phyloP scores from a whole-genome alignment of 2,888 invertebrate species.

The Scotopteryx bipunctaria region DNA sequence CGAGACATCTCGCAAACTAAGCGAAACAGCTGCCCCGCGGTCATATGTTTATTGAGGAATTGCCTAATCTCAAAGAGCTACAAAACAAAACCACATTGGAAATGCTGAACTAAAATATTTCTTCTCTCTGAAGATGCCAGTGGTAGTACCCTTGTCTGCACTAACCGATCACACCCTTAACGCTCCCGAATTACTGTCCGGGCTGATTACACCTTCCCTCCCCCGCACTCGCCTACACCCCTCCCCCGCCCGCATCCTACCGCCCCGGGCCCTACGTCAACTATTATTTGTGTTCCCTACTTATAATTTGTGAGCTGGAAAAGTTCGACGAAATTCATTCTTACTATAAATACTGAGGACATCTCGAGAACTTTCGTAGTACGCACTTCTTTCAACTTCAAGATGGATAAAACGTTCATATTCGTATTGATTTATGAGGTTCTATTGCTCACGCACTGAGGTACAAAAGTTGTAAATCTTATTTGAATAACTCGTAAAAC shows the following conservation, averaged over 20 bases:
- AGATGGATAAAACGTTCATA: constrained; percentile 53
- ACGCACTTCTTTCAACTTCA: constrained; percentile 52
- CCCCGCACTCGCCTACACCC: constrained; percentile 43
- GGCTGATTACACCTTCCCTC: constrained; percentile 73
- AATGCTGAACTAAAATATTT: constrained; percentile 81
- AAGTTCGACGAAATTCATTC: constrained; percentile 75
- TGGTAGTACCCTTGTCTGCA: constrained; percentile 79
- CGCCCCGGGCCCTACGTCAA: constrained; percentile 70
- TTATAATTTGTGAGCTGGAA: constrained; percentile 77
- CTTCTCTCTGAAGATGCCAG: constrained; percentile 78
- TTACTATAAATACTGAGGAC: constrained; percentile 76
- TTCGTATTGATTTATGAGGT: constrained; percentile 34
- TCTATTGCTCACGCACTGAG: constrained; percentile 6
- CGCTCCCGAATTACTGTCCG: constrained; percentile 81
- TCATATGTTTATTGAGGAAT: constrained; percentile 80
- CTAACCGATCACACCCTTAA: constrained; percentile 82
- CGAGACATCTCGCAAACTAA: constrained; percentile 76
- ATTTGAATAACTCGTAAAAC: constrained; percentile 64
- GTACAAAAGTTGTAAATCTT: constrained; percentile 47
- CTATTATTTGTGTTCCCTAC: constrained; percentile 80
- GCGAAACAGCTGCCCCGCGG: constrained; percentile 73
- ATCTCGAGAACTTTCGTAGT: constrained; percentile 63
- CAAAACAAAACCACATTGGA: constrained; percentile 82
- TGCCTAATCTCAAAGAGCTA: constrained; percentile 81
- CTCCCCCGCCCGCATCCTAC: constrained; percentile 45